Base-by-base conservation (phyloP, 2,888 invertebrate species). In the Mesochorus sp. region DNA sequence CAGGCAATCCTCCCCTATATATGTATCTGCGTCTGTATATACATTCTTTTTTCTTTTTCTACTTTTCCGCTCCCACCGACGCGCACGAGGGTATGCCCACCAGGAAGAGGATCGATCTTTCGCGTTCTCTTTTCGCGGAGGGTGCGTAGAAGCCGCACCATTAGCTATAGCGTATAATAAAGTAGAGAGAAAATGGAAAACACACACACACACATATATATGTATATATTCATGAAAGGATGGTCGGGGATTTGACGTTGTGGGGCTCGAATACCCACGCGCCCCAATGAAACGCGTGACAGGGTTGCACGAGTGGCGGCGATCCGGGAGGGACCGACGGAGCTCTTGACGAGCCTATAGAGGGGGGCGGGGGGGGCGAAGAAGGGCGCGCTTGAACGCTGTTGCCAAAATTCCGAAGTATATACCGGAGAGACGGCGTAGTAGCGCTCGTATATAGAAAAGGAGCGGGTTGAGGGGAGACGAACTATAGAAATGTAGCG, bases 51-150 rank as follows among this genome's bases (percentile, higher is more conserved):
- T 37, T 55, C 31, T 49, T 49, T 51, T 64, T 26, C 59, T 6
- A 34, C 53, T 21, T 34, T 55, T 31, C 75, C 51, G 26, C 51
- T 12, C 47, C 37, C 39, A 61, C 28, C 31, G 8, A 70, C 26
- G 72, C 31, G 21, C 12, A 24, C 34, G 72, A 49, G 67, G 73
- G 49, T 67, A 62, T 28, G n/a, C n/a, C 31, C 49, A 21, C 21
- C 39, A 5, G 72, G 59, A 24, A 28, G 39, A 62, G 61, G 61
- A 77, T 77, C 77, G 77, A 77, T 77, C 77, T 62, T 77, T 24
- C 31, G 77, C 24, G 14, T 53, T 72, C 49, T 10, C 71, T 51
- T 55, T 55, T n/a, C n/a, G n/a, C 42, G 42, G 67, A 67, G 72
- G 71, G 55, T 68, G 76, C 76, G 66, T 75, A 59, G 39, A 49